Evolutionary conservation across 2,113 vertebrate species (phyloP).

Genomic region (Clarias batrachus): DNA sequence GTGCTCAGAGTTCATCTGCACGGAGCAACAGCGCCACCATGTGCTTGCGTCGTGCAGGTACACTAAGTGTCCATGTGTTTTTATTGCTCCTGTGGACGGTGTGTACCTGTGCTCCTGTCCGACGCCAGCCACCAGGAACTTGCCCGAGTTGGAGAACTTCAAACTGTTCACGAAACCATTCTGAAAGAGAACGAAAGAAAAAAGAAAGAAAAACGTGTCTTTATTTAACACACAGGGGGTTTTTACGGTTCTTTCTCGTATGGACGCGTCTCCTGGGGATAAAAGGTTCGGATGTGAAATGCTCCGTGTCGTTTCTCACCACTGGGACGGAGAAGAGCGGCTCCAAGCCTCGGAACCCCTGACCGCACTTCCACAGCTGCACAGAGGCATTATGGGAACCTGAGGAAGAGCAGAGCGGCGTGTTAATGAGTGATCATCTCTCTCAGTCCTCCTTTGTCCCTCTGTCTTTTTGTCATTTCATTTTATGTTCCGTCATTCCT

Average conservation of each 20-base stretch:
- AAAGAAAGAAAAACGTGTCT: too few relatives aligned
- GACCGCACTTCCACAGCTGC: slow-evolving; percentile 86
- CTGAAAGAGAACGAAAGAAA: slow-evolving; percentile 60
- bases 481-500: too few relatives aligned
- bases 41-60: slow-evolving; percentile 40
- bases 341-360: slow-evolving; percentile 80
- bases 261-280: neutral
- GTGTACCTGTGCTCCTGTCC: slow-evolving; percentile 94
- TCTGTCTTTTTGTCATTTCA: neutral
- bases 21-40: slow-evolving; percentile 55
- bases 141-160: slow-evolving; percentile 85
- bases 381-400: slow-evolving; percentile 84
- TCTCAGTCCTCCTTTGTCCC: neutral
- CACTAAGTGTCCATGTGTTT: neutral
- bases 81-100: neutral
- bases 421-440: slow-evolving; percentile 13
- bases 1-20: neutral
- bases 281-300: neutral
- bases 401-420: slow-evolving; percentile 53
- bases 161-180: slow-evolving; percentile 89
- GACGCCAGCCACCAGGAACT: slow-evolving; percentile 88
- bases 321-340: slow-evolving; percentile 82
- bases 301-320: slow-evolving; percentile 68
- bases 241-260: too few relatives aligned
- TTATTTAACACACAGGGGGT: too few relatives aligned